Evolutionary conservation across 2,797 vertebrate genomes (phyloP).

Genomic region (Gouania willdenowi): DNA sequence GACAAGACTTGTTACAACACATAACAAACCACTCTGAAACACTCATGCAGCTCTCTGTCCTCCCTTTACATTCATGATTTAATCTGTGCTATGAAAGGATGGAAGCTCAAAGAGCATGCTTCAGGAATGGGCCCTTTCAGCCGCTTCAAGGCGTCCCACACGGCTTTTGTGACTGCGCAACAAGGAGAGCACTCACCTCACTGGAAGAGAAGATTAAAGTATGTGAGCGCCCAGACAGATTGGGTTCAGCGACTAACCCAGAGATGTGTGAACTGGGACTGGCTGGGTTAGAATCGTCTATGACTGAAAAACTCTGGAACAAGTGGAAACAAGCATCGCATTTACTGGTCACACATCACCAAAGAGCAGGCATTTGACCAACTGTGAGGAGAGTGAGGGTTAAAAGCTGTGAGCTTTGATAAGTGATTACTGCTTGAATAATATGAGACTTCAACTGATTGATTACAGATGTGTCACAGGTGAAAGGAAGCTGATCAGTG

Average conservation of each 20-base stretch:
- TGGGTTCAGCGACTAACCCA: constrained; percentile 91
- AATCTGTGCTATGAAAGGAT: constrained; percentile 40
- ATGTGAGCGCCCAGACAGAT: constrained; percentile 91
- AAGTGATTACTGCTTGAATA: too few relatives aligned
- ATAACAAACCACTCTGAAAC: constrained; percentile 31
- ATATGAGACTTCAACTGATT: too few relatives aligned
- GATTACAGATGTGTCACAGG: too few relatives aligned
- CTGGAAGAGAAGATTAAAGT: constrained; percentile 95
- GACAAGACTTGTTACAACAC: constrained; percentile 29
- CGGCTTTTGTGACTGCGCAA: constrained; percentile 59
- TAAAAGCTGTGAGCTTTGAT: not conserved
- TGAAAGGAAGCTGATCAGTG: not conserved
- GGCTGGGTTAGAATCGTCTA: constrained; percentile 90
- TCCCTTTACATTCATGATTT: constrained; percentile 35
- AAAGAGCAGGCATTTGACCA: constrained; percentile 24
- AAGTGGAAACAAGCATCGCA: constrained; percentile 84
- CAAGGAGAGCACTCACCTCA: constrained; percentile 89
- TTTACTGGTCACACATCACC: constrained; percentile 61
- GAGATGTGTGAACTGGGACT: constrained; percentile 86
- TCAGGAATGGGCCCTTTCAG: constrained; percentile 62
- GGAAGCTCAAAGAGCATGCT: constrained; percentile 62
- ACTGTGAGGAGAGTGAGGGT: constrained; percentile 5
- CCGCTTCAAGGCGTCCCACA: constrained; percentile 54
- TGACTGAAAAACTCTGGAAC: constrained; percentile 93
- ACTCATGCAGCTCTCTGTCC: constrained; percentile 56